Conservation (phyloP, 2,888 invertebrate genomes). For the Calameuta pallipes region DNA sequence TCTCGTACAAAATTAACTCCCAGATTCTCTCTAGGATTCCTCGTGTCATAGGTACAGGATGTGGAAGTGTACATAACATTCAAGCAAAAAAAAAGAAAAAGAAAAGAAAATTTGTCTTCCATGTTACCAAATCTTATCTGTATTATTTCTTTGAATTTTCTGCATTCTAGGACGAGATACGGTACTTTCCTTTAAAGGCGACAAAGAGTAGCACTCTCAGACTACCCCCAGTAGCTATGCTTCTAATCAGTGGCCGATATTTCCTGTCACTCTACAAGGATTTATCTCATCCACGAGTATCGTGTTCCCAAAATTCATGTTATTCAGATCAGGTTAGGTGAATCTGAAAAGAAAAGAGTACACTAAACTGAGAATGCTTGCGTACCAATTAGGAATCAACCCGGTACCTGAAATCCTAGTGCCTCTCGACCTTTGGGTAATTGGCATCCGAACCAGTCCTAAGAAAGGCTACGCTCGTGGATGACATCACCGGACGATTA, state of each 20-base stretch:
- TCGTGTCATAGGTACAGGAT: neutral
- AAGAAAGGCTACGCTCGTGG: neutral
- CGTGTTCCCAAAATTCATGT: neutral
- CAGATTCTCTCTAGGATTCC: neutral
- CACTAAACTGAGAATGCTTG: neutral
- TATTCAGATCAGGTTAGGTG: neutral
- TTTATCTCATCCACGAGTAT: neutral
- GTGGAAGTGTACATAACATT: too few species aligned
- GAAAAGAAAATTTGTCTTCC: neutral
- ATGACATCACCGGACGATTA: neutral
- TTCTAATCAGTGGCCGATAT: neutral
- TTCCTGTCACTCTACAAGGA: neutral
- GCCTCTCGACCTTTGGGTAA: neutral
- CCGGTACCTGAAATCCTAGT: neutral
- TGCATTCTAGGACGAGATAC: neutral
- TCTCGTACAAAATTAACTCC: constrained; percentile 5
- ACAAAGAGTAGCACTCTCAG: neutral
- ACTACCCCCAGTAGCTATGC: neutral
- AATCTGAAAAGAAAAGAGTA: neutral
- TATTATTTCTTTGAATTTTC: neutral
- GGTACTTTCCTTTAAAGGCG: neutral
- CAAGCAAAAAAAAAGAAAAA: neutral
- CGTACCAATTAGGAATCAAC: neutral
- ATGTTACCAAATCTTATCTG: neutral
- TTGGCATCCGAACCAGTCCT: neutral